Evolutionary conservation across 2,888 invertebrate genomes (phyloP).

Genomic region (Netelia inedita): DNA sequence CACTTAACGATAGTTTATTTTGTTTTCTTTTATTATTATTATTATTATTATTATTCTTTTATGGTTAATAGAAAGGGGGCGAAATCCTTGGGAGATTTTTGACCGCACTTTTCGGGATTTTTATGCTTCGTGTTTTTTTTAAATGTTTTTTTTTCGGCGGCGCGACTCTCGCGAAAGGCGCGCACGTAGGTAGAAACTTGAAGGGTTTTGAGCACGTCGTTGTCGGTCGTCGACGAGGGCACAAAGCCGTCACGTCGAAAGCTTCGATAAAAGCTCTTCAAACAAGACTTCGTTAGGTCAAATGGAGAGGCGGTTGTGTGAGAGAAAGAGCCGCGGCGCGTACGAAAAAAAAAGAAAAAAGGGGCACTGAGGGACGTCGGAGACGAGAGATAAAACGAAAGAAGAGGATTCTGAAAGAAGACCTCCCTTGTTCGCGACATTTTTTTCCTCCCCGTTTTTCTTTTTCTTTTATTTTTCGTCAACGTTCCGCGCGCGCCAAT

Average conservation of each 20-base stretch:
- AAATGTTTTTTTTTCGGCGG: not conserved
- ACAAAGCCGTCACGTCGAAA: constrained; percentile 59
- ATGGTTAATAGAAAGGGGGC: too few relatives aligned
- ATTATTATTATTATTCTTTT: too few relatives aligned
- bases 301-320: constrained; percentile 36
- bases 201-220: constrained; percentile 18
- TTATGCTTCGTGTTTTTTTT: not conserved
- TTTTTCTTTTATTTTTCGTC: constrained; percentile 1
- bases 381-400: constrained; percentile 15
- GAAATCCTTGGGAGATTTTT: not conserved
- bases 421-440: constrained; percentile 13
- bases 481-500: not conserved
- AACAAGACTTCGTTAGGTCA: constrained; percentile 72
- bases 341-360: constrained; percentile 1
- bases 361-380: not conserved
- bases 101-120: not conserved
- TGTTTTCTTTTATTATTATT: too few relatives aligned
- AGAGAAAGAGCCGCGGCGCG: not conserved
- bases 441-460: constrained; percentile 10
- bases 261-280: constrained; percentile 69
- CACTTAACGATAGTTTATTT: too few relatives aligned
- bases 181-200: not conserved
- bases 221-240: constrained; percentile 29
- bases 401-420: constrained; percentile 17
- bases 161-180: too few relatives aligned